Evolutionary conservation across 2,797 vertebrate species (phyloP), one percentile per base, ranked within the genome.

Genomic region (Urocyon cinereoargenteus): DNA sequence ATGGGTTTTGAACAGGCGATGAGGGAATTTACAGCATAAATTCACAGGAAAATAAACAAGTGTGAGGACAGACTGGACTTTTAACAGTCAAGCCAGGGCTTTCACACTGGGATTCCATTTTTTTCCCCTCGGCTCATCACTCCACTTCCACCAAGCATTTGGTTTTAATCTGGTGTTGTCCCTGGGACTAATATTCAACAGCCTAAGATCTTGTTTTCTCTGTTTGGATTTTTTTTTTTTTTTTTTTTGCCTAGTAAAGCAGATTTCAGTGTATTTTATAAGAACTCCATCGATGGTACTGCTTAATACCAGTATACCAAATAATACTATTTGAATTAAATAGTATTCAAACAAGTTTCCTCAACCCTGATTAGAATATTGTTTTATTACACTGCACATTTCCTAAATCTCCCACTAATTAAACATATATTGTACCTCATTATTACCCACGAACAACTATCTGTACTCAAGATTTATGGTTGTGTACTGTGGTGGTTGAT

Each of bases 321-420:
- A n/a, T n/a, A n/a, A n/a, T n/a, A n/a, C n/a, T n/a, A n/a, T n/a
- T n/a, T n/a, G n/a, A n/a, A n/a, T n/a, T n/a, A 95, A 85, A 97
- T 78, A 4, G 36, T 91, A 90, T 93, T 94, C 93, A 94, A 86
- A 94, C 75, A 90, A 75, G 40, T 87, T 93, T 96, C 89, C 66
- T 64, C 84, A 84, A 68, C 78, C 79, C 53, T 93, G 94, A 97
- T 97, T 97, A 95, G 94, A 86, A 96, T 94, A 96, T 90, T 96
- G 85, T 94, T 98, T 98, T 96, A 97, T 96, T 95, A 95, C 82
- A 59, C 36, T 77, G 78, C 81, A 91, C 66, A 96, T 95, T 98
- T 96, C 92, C 93, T 97, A 96, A 97, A 97, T 97, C 90, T 88
- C 94, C 91, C 45, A 53, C 96, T 97, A 98, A 98, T 97, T 98